Base-by-base conservation (phyloP, 2,113 vertebrate genomes). In the Siphamia tubifer region DNA sequence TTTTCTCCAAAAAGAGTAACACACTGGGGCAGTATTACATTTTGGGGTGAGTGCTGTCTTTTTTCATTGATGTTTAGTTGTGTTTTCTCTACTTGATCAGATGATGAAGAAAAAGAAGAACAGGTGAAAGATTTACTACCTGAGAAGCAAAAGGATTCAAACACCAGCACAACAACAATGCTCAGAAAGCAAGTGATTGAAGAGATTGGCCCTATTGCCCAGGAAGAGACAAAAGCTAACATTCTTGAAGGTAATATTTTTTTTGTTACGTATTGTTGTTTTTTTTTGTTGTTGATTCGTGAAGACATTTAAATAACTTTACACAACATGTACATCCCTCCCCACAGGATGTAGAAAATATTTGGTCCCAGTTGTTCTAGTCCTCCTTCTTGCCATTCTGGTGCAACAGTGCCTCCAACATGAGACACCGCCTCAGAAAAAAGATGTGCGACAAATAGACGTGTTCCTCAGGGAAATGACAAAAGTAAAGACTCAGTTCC, bases 401-500 rank as follows among this genome's bases (percentile, higher is more conserved):
- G 1, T 36, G 10, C 28, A 36, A 2, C 0, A 1, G 25, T 2
- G 64, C 25, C 2, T 4, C 32, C 47, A 36, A 1, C 6, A 32
- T 6, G 15, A 67, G 45, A 2, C 67, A 48, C 68, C 5, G 8
- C 38, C 15, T 61, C 68, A 42, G 39, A 44, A 38, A 32, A 43
- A 17, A 0, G 34, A 61, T 2, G 5, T 24, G 6, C 42, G 1
- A 12, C 34, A 13, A 1, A 61, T 83, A 11, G 82, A 84, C n/a
- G 23, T 74, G 45, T 89, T 91, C 55, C 77, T 74, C 24, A 21
- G 9, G 15, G 35, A 92, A 27, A 90, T 98, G 62, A 61, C 87
- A 9, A 84, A 76, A 20, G 32, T 98, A 39, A 60, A 91, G 70
- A 64, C 53, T 9, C 56, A 15, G 4, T 98, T 96, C 49, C 93